Conservation (phyloP, 2,888 invertebrate genomes). For the Lasius platythorax region DNA sequence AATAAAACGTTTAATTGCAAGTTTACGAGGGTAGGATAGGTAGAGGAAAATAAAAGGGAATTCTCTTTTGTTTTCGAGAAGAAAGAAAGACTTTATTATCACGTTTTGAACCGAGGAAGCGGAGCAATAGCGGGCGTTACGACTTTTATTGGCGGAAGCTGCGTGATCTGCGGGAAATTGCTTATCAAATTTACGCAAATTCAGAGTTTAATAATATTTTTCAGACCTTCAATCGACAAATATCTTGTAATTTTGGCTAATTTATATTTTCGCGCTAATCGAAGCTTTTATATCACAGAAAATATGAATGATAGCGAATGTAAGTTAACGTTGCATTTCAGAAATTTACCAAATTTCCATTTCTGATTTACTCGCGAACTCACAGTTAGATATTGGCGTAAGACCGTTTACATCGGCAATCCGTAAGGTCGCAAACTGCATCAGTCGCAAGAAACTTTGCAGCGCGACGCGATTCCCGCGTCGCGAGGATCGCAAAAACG, state of each 20-base stretch:
- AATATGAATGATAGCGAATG: neutral
- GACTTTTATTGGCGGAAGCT: neutral
- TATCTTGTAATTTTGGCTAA: no score
- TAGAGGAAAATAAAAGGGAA: neutral
- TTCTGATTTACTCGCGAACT: neutral
- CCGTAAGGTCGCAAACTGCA: constrained; percentile 44
- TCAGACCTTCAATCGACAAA: no score
- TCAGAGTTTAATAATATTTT: neutral
- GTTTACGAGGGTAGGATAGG: constrained; percentile 24
- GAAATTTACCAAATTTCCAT: neutral
- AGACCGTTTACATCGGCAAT: constrained; percentile 32
- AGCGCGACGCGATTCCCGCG: constrained; percentile 30
- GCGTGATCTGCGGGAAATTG: neutral
- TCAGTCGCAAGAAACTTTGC: constrained; percentile 41
- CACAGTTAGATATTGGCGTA: neutral
- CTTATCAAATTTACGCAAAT: neutral
- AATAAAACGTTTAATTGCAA: constrained; percentile 41
- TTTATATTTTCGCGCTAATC: neutral
- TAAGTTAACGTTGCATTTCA: neutral
- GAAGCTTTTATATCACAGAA: neutral
- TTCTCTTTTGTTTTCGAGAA: neutral
- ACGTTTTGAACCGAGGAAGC: neutral
- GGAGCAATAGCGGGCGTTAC: neutral
- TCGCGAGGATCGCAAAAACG: constrained; percentile 43
- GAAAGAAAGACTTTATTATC: neutral